Evolutionary conservation across 2,113 vertebrate genomes (phyloP).

Genomic region (Cromileptes altivelis): DNA sequence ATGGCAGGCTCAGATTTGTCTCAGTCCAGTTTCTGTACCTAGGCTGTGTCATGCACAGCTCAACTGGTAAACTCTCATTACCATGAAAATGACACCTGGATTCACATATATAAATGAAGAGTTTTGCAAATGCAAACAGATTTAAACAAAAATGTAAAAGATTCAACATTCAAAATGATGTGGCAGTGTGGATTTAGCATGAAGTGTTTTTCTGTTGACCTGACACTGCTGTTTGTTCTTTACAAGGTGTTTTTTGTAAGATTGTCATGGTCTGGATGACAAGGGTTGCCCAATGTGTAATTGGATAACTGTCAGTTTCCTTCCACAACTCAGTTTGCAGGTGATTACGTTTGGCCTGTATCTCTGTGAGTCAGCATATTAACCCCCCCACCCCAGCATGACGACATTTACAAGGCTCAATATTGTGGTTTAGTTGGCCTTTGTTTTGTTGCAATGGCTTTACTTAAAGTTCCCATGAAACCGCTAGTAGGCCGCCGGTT

Average conservation of each 20-base stretch:
- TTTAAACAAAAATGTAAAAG: background rate
- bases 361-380: conserved; percentile 6
- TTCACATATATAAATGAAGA: background rate
- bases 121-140: background rate
- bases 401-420: background rate
- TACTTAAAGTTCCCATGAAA: no score
- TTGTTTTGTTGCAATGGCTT: background rate
- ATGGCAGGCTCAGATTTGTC: conserved; percentile 5
- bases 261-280: conserved; percentile 1
- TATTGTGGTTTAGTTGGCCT: background rate
- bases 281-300: background rate
- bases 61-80: background rate
- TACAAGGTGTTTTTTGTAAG: background rate
- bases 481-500: no score
- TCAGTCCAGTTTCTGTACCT: rapidly evolving
- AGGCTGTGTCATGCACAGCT: background rate
- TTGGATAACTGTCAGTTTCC: background rate
- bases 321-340: background rate
- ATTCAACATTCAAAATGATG: background rate
- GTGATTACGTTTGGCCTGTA: background rate
- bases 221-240: background rate
- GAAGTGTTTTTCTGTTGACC: background rate
- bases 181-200: background rate
- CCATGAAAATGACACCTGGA: background rate
- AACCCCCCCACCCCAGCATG: no score